Conservation (phyloP, 2,888 invertebrate genomes). For the Neoaliturus tenellus region DNA sequence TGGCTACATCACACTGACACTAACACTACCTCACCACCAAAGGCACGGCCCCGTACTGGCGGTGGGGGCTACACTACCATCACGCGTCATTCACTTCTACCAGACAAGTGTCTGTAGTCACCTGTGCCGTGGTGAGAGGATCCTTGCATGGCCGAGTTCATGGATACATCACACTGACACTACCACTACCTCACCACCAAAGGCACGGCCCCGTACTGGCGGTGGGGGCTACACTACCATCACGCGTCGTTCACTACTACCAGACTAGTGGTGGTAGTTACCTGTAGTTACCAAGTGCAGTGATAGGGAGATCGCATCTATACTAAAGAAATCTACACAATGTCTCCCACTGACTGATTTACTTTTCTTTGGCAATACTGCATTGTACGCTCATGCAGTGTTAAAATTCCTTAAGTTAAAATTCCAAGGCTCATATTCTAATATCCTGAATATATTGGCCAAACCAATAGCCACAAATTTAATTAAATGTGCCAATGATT, state of each 20-base stretch:
- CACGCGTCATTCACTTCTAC: neutral
- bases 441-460: too few relatives aligned
- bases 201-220: neutral
- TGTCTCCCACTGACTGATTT: too few relatives aligned
- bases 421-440: too few relatives aligned
- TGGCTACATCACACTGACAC: neutral
- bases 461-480: too few relatives aligned
- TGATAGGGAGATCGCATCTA: too few relatives aligned
- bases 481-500: too few relatives aligned
- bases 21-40: neutral
- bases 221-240: neutral
- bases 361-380: too few relatives aligned
- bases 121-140: neutral
- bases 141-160: neutral
- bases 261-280: neutral
- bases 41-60: neutral
- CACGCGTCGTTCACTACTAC: neutral
- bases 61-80: neutral
- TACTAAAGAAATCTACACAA: too few relatives aligned
- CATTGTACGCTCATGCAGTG: too few relatives aligned
- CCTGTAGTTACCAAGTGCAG: too few relatives aligned
- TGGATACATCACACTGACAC: neutral
- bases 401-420: too few relatives aligned
- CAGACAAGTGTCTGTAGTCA: neutral
- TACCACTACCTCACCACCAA: neutral